Conservation (phyloP, 2,888 invertebrate species). For the Scrobipalpa costella region DNA sequence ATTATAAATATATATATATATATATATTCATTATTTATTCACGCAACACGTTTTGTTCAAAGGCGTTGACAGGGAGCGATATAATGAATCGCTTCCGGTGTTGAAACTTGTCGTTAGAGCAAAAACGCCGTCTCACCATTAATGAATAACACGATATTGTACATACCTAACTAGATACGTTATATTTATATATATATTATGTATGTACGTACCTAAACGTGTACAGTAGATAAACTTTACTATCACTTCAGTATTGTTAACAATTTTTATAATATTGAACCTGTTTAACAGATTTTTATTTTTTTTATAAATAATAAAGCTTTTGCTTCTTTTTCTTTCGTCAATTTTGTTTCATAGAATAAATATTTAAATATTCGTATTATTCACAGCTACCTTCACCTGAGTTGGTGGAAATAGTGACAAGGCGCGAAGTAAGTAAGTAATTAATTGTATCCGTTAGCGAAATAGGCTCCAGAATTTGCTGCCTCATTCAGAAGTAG, state of each 20-base stretch:
- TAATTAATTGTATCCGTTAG: constrained; percentile 18
- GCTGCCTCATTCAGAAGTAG: background rate
- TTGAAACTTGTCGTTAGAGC: background rate
- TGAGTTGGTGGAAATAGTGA: background rate
- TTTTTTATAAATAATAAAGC: too few relatives aligned
- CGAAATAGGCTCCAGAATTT: constrained; percentile 10
- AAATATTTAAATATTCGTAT: too few relatives aligned
- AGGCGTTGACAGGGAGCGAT: background rate
- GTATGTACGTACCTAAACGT: too few relatives aligned
- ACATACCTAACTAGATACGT: too few relatives aligned
- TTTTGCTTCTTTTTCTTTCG: too few relatives aligned
- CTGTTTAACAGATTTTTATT: too few relatives aligned
- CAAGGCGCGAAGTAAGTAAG: background rate
- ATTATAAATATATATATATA: background rate
- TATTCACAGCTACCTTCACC: background rate
- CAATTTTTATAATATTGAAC: too few relatives aligned
- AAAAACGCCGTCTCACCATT: background rate
- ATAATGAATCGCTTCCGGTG: constrained; percentile 3
- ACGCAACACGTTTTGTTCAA: background rate
- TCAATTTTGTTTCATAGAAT: too few relatives aligned
- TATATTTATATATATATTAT: too few relatives aligned
- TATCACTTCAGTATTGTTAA: too few relatives aligned
- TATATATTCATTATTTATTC: background rate
- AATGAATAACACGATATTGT: too few relatives aligned
- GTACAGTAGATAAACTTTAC: too few relatives aligned